Conservation (phyloP, 2,113 vertebrate genomes). For the Balaeniceps rex region DNA sequence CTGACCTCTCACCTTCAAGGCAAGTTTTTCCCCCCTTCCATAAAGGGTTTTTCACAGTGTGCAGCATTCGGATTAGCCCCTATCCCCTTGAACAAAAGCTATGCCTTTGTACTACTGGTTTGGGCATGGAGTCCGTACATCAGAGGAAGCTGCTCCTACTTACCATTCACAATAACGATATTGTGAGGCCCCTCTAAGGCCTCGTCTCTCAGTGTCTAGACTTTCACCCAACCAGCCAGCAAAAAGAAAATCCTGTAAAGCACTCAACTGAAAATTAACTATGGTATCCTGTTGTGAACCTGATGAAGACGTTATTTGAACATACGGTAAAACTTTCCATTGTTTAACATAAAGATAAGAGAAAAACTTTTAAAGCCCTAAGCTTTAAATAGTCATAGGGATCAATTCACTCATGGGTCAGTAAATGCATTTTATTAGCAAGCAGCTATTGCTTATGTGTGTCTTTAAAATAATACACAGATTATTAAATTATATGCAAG, state of each 20-base stretch:
- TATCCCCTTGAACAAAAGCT: conserved; percentile 87
- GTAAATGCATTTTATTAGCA: conserved; percentile 77
- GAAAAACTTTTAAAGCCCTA: conserved; percentile 64
- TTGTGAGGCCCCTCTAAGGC: conserved; percentile 80
- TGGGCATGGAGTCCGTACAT: conserved; percentile 78
- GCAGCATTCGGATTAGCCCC: conserved; percentile 87
- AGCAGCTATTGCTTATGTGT: conserved; percentile 70
- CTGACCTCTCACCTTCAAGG: conserved; percentile 90
- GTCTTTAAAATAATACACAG: conserved; percentile 83
- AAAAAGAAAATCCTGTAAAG: conserved; percentile 93
- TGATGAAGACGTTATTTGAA: conserved; percentile 97
- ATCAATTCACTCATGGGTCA: conserved; percentile 87
- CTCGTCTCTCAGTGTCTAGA: conserved; percentile 84
- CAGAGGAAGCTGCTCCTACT: conserved; percentile 91
- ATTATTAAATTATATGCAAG: conserved; percentile 69
- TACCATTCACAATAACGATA: conserved; percentile 85
- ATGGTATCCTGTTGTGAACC: conserved; percentile 94
- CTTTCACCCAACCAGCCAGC: conserved; percentile 85
- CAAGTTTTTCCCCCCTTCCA: conserved; percentile 78
- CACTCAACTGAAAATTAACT: conserved; percentile 97
- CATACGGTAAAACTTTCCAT: conserved; percentile 93
- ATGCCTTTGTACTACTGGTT: conserved; percentile 82
- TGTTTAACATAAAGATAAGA: conserved; percentile 84
- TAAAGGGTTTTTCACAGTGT: conserved; percentile 90
- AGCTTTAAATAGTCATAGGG: conserved; percentile 81